phyloP scores from a whole-genome alignment of 1,140 invertebrate species.

The Charaxes varanes region DNA sequence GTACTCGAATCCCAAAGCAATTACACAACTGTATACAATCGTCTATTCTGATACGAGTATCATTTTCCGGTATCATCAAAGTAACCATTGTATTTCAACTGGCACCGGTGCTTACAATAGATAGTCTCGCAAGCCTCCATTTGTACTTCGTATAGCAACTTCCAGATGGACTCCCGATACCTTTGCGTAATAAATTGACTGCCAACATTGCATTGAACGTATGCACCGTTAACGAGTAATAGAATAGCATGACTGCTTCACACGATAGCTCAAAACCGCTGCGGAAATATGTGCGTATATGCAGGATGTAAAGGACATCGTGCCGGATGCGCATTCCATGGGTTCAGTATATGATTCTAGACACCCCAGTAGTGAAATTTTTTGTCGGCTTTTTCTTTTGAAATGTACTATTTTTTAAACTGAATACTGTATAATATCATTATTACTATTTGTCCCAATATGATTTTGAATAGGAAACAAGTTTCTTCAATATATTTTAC shows the following conservation, averaged over 20 bases:
- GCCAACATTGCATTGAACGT: conserved; percentile 27
- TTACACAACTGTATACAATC: conserved; percentile 11
- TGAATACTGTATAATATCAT: too few species aligned
- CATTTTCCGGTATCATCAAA: conserved; percentile 19
- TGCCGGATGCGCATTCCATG: too few species aligned
- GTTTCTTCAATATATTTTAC: too few species aligned
- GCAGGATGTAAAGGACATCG: too few species aligned
- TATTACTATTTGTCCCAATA: too few species aligned
- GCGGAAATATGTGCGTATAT: too few species aligned
- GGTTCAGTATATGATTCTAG: too few species aligned
- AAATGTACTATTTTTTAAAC: too few species aligned
- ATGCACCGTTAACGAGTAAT: conserved; percentile 34
- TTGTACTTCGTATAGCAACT: conserved; percentile 19
- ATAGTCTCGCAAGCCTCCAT: conserved; percentile 18
- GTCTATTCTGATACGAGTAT: conserved; percentile 10
- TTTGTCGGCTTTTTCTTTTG: too few species aligned
- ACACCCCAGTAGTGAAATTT: too few species aligned
- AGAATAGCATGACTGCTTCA: conserved; percentile 22
- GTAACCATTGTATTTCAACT: conserved; percentile 23
- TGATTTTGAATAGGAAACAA: too few species aligned
- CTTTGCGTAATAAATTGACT: conserved; percentile 41
- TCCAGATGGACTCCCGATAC: conserved; percentile 30
- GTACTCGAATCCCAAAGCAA: conserved; percentile 7
- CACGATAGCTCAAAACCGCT: conserved; percentile 10
- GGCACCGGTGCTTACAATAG: conserved; percentile 17